Conservation (phyloP, 2,797 vertebrate genomes). For the Arnoldichthys spilopterus region DNA sequence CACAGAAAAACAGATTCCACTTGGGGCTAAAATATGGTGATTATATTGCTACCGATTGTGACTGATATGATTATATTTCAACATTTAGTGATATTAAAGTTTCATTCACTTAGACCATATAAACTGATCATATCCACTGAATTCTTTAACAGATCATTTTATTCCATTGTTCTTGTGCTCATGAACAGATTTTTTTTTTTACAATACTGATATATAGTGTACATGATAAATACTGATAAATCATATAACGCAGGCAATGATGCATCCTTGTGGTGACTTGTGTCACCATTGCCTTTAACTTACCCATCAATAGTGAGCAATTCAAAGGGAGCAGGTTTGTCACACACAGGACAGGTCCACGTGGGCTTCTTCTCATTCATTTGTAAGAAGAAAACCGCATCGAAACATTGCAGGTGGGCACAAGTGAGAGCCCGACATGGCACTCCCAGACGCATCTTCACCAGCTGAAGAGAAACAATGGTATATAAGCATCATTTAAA, state of each 20-base stretch:
- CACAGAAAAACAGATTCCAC: background rate
- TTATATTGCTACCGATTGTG: background rate
- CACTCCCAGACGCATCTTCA: slow-evolving; percentile 97
- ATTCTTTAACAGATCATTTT: no score
- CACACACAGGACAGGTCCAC: slow-evolving; percentile 97
- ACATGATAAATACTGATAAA: background rate
- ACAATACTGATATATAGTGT: no score
- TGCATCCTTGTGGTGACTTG: background rate
- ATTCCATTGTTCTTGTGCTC: no score
- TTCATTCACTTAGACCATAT: no score
- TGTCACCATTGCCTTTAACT: slow-evolving; percentile 38
- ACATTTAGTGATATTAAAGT: no score
- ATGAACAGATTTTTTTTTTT: no score
- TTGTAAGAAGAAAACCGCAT: slow-evolving; percentile 98
- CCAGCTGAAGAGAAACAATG: slow-evolving; percentile 79
- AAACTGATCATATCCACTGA: no score
- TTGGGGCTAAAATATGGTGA: background rate
- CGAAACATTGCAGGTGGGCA: slow-evolving; percentile 97
- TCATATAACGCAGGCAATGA: background rate
- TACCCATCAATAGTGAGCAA: slow-evolving; percentile 97
- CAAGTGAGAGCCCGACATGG: slow-evolving; percentile 96
- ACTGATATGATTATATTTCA: background rate
- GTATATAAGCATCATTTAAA: background rate
- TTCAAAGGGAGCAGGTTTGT: slow-evolving; percentile 96
- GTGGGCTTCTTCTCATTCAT: slow-evolving; percentile 99